Evolutionary conservation across 2,888 invertebrate genomes (phyloP).

Genomic region (Habroteleia sp.): DNA sequence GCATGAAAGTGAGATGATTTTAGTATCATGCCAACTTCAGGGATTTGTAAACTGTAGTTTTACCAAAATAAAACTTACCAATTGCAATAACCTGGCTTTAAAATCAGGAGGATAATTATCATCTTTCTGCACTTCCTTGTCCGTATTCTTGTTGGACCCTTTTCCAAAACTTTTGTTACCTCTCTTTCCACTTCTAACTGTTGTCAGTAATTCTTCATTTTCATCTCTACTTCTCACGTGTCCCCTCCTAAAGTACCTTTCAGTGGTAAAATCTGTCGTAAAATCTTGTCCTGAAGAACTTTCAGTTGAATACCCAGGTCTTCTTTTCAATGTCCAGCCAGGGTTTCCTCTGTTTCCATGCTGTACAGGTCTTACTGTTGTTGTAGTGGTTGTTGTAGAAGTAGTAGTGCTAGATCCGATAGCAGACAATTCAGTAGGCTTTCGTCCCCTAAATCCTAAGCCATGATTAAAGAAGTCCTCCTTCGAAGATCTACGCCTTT

Average conservation of each 20-base stretch:
- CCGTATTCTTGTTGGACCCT: slow-evolving; percentile 20
- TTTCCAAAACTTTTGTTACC: slow-evolving; percentile 71
- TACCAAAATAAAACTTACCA: slow-evolving; percentile 70
- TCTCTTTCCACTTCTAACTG: slow-evolving; percentile 61
- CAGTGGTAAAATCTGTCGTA: slow-evolving; percentile 12
- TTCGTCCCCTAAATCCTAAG: slow-evolving; percentile 75
- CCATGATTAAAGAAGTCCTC: slow-evolving; percentile 77
- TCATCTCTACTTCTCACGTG: slow-evolving; percentile 65
- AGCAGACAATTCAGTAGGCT: slow-evolving; percentile 42
- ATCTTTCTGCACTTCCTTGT: slow-evolving; percentile 62
- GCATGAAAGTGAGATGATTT: too few species aligned
- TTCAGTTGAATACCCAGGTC: slow-evolving; percentile 65
- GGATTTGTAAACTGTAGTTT: too few species aligned
- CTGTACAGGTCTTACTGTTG: slow-evolving; percentile 26
- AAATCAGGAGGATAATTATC: slow-evolving; percentile 79
- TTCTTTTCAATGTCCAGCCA: slow-evolving; percentile 75
- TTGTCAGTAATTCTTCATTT: slow-evolving; percentile 40
- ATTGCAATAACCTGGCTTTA: slow-evolving; percentile 75
- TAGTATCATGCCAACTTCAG: too few species aligned
- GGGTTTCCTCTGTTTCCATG: slow-evolving; percentile 68
- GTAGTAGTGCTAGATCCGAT: slow-evolving; percentile 19
- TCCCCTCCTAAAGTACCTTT: slow-evolving; percentile 52
- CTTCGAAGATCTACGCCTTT: slow-evolving; percentile 60
- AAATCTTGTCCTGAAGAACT: slow-evolving; percentile 22
- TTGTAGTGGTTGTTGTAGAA: slow-evolving; percentile 36